Evolutionary conservation across 2,888 invertebrate species (phyloP).

Genomic region (Heliconius hortense): DNA sequence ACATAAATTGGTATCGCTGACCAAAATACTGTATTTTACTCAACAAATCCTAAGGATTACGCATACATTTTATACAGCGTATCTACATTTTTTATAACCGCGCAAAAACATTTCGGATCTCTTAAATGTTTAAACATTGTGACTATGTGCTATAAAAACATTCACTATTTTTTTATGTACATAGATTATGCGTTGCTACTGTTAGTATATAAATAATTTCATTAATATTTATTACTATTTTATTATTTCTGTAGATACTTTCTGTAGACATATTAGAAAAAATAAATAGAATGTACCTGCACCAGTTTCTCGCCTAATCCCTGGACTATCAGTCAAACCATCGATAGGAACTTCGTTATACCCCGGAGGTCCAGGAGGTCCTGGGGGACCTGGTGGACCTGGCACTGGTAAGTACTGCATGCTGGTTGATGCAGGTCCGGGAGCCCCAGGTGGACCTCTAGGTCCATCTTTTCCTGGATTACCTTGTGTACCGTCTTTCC

Average conservation of each 20-base stretch:
- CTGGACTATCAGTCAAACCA: conserved; percentile 72
- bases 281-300: conserved; percentile 50
- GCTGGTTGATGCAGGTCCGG: conserved; percentile 76
- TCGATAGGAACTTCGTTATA: conserved; percentile 63
- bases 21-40: too few relatives aligned
- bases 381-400: conserved; percentile 88
- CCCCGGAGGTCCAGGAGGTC: conserved; percentile 77
- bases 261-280: background rate
- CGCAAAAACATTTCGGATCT: background rate
- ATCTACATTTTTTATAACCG: background rate
- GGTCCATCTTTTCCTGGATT: conserved; percentile 75
- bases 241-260: background rate
- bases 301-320: conserved; percentile 63
- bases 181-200: background rate
- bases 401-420: conserved; percentile 87
- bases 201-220: background rate
- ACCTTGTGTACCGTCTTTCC: conserved; percentile 84
- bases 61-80: background rate
- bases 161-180: background rate
- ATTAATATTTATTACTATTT: background rate
- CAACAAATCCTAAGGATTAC: background rate
- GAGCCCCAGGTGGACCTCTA: conserved; percentile 85
- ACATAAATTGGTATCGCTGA: too few relatives aligned
- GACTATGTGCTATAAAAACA: background rate
- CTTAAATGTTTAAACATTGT: background rate